Base-by-base conservation (phyloP, 2,797 vertebrate genomes). In the Trematomus bernacchii region DNA sequence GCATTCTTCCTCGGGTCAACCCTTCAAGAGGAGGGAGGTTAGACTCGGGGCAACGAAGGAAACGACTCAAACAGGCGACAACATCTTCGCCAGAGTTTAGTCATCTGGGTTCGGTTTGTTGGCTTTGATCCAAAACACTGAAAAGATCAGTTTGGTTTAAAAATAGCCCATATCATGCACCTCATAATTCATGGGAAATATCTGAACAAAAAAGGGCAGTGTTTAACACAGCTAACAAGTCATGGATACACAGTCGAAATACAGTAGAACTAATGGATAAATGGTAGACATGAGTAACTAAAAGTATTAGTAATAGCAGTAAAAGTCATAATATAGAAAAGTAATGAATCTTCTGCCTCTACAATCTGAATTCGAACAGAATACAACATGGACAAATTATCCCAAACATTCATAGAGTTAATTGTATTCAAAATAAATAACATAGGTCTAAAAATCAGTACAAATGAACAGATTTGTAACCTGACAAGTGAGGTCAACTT, bases 1-100 rank as follows among this genome's bases (percentile, higher is more conserved):
- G 84, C 87, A 92, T 93, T 92, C 87, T 92, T 93, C 77, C 73
- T 73, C 71, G 15, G 88, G 89, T 91, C 88, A 89, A 73, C 43
- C 80, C 76, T 72, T 77, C 71, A 84, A 87, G 85, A 78, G 83
- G 79, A 92, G 91, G 84, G 79, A 92, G 92, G 89, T 92, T 86
- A 89, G 82, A 85, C 73, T 68, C 65, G 0, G 89, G 89, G 60
- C 85, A 92, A 85, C 76, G 76, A 71, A 58, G 67, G 69, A 86
- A 85, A 83, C 77, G 27, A 57, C 71, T 83, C 64, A 71, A 84
- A 79, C 74, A 66, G 27, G 63, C 2, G 52, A 85, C 82, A 66
- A 70, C 58, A 79, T 66, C 67, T 43, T 72, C 8, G 30, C n/a
- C 23, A 53, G 52, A 58, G 7, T 18, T 62, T n/a, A 53, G 61